Conservation (phyloP, 2,113 vertebrate genomes). For the Forbesichthys agassizii region DNA sequence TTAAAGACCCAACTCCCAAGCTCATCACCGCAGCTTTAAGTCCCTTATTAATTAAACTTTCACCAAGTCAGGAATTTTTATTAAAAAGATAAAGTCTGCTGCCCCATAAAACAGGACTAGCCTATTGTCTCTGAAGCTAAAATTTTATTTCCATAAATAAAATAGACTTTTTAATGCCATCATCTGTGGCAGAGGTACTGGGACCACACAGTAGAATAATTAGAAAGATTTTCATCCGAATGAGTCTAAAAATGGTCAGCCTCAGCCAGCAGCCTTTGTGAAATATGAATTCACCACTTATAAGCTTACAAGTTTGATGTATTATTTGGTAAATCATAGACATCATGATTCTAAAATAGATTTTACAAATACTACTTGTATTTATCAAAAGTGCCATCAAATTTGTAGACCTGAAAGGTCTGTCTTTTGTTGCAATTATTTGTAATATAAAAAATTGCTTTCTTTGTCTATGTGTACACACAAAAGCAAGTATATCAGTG, state of each 20-base stretch:
- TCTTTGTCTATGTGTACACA: not conserved
- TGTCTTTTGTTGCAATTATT: too few species aligned
- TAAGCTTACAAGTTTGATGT: constrained; percentile 20
- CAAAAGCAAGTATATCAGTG: constrained; percentile 9
- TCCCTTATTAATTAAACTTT: constrained; percentile 84
- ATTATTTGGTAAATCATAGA: constrained; percentile 46
- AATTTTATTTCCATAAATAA: constrained; percentile 74
- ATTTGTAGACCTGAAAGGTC: too few species aligned
- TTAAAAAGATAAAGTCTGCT: constrained; percentile 78
- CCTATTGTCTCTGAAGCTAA: constrained; percentile 72
- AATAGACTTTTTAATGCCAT: constrained; percentile 70
- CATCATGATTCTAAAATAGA: constrained; percentile 22
- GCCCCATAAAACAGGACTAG: constrained; percentile 66
- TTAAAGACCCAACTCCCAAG: constrained; percentile 80
- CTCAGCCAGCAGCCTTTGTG: constrained; percentile 61
- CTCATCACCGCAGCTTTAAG: constrained; percentile 76
- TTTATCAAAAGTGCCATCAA: too few species aligned
- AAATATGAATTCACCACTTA: constrained; percentile 30
- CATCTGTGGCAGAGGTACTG: constrained; percentile 52
- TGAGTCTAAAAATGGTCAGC: constrained; percentile 65
- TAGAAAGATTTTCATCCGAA: constrained; percentile 62
- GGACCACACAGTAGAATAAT: constrained; percentile 63
- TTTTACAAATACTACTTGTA: too few species aligned
- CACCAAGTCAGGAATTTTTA: constrained; percentile 78
- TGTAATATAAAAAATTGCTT: not conserved